Evolutionary conservation across 2,113 vertebrate species (phyloP), one percentile per base, ranked within the genome.

Genomic region (Petrocephalus zakoni): DNA sequence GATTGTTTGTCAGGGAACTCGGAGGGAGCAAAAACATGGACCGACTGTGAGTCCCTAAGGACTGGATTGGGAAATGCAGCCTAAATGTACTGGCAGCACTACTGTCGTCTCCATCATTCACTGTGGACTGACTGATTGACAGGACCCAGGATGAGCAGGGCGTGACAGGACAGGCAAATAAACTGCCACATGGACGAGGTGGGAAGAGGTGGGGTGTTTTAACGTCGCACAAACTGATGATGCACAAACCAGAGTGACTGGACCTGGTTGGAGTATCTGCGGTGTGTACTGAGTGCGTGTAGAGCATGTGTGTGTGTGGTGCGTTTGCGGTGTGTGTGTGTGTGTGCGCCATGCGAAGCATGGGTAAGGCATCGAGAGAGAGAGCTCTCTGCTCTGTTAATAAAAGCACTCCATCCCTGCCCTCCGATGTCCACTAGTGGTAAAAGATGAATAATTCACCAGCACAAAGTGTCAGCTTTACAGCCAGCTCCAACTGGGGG

Each of bases 371-470:
- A 25, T 13, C 0, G 13, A 47, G 81, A 46, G 81, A 46, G 29
- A 83, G 21, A 51, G 82, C 82, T 49, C 81, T 72, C 47, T 52
- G 22, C 47, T 51, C 82, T 84, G 46, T 51, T 25, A 19, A 49
- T 46, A 25, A 47, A 84, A 49, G n/a, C 49, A 51, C 47, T 84
- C 46, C n/a, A 49, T 49, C 82, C 46, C 82, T 84, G 82, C 82
- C 47, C 82, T 84, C 46, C 21, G 46, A 83, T n/a, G 81, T 46
- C 81, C 72, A 13, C 29, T 75, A 42, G 34, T 75, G 25, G 72
- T 75, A 75, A 46, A 51, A 83, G 47, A 87, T 92, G 58, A 91
- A 92, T 92, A 85, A 92, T 91, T 81, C 85, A 92, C 89, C 84
- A 75, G 82, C 83, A 82, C 56, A 90, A 90, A 92, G 88, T 88